Percentiles rank a stretch among this genome's conserved stretches.
These are phyloP conservation scores for Phoeniculus purpureus DNA, from an alignment of 2,797 vertebrate species.

Conservation along the genomic window DNA sequence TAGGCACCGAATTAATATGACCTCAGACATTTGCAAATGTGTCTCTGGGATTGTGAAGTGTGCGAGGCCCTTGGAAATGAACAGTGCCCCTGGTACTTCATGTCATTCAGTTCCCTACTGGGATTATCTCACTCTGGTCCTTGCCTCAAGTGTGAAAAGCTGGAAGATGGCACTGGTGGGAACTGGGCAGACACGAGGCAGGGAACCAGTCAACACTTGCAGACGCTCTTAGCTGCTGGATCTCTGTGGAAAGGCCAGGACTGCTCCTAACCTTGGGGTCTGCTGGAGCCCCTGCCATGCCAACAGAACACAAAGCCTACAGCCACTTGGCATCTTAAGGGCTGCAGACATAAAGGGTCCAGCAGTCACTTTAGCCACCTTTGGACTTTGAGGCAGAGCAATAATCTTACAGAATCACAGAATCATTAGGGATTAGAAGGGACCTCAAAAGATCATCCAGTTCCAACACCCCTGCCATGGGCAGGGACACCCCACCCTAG, in stretches of 20 bases:
- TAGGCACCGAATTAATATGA: neutral
- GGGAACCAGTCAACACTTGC: neutral
- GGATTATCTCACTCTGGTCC: neutral
- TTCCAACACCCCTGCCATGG: no score
- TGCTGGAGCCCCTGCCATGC: neutral
- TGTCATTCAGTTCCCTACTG: neutral
- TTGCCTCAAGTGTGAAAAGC: neutral
- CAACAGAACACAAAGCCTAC: neutral
- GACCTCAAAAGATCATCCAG: no score
- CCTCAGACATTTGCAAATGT: neutral
- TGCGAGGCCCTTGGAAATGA: neutral
- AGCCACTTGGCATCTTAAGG: neutral
- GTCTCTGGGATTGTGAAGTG: neutral
- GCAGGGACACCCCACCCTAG: no score
- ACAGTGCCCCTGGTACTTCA: neutral
- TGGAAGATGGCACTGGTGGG: neutral
- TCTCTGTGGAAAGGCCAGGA: neutral
- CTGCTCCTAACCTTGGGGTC: neutral
- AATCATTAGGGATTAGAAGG: no score
- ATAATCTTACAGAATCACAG: no score
- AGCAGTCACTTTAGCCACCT: neutral
- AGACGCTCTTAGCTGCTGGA: neutral
- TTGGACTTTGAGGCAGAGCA: neutral
- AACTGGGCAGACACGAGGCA: neutral
- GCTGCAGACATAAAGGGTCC: neutral